Conservation (phyloP, 2,113 vertebrate species). For the Seriola quinqueradiata region DNA sequence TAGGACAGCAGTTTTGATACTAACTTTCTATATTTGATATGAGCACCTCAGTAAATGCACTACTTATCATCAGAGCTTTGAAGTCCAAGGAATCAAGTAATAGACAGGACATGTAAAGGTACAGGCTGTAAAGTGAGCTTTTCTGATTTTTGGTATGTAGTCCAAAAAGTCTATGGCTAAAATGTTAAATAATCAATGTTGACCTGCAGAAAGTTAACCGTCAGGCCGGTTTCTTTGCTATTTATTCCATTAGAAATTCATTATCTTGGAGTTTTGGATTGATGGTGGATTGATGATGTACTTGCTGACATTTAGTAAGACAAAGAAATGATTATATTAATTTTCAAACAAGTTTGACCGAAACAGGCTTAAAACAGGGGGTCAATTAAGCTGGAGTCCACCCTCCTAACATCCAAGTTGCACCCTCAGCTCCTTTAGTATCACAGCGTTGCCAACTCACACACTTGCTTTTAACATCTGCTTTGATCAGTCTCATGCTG, state of each 20-base stretch:
- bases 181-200: not conserved
- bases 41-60: constrained; percentile 54
- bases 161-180: not conserved
- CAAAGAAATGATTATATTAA: no score
- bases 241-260: no score
- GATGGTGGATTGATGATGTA: no score
- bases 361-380: no score
- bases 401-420: no score
- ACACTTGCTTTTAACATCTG: not conserved
- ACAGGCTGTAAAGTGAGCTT: constrained; percentile 5
- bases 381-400: no score
- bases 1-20: constrained; percentile 44
- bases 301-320: no score
- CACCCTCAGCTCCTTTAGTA: no score
- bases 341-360: no score
- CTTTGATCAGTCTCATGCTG: not conserved
- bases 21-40: constrained; percentile 57
- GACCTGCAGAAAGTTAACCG: not conserved
- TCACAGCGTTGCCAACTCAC: not conserved
- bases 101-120: not conserved
- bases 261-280: no score
- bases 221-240: not conserved
- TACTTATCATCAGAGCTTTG: constrained; percentile 48
- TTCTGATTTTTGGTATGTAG: constrained; percentile 6
- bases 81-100: constrained; percentile 42